Conservation (phyloP, 2,797 vertebrate genomes). For the Chanos chanos region DNA sequence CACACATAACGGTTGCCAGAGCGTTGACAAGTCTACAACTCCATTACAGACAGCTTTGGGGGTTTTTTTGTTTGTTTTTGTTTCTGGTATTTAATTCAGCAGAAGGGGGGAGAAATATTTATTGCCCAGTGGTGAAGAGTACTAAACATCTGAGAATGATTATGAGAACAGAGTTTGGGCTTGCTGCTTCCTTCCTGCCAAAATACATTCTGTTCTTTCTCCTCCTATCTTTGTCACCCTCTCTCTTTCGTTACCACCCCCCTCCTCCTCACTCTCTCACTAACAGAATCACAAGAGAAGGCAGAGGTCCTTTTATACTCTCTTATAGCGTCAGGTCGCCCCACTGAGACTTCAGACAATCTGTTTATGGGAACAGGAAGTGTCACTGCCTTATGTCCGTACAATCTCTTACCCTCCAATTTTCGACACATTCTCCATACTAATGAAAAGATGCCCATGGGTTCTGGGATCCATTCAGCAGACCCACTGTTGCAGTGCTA, state of each 20-base stretch:
- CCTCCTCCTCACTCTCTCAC: background rate
- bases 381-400: constrained; percentile 33
- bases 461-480: no score
- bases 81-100: no score
- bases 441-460: constrained; percentile 1
- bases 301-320: constrained; percentile 39
- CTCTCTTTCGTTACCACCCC: constrained; percentile 15
- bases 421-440: background rate
- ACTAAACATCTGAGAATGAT: constrained; percentile 47
- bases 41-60: no score
- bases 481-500: no score
- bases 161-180: constrained; percentile 45
- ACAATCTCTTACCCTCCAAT: constrained; percentile 22
- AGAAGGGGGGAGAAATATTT: no score
- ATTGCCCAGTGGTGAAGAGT: constrained; percentile 7
- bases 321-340: constrained; percentile 21
- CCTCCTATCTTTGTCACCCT: constrained; percentile 21
- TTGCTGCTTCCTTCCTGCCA: constrained; percentile 58
- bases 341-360: constrained; percentile 37
- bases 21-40: no score
- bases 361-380: constrained; percentile 46
- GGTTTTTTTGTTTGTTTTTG: no score
- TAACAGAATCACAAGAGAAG: constrained; percentile 22
- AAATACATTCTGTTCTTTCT: constrained; percentile 57
- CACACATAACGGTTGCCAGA: no score